Conservation (phyloP, 2,113 vertebrate genomes). For the Ctenomys sociabilis region DNA sequence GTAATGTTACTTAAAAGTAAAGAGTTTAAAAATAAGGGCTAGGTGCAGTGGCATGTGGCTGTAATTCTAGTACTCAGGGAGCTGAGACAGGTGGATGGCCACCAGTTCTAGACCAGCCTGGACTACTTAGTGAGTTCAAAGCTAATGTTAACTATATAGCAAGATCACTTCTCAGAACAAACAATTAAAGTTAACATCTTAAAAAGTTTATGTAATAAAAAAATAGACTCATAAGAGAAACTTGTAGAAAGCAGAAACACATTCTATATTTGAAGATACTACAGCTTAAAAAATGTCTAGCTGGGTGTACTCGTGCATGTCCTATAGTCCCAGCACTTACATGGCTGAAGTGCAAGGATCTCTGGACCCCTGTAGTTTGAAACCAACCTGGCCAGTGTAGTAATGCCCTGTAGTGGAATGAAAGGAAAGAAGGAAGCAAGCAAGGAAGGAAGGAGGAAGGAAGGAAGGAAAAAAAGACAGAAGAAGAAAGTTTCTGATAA, state of each 20-base stretch:
- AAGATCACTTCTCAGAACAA: neutral
- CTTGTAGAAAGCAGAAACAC: neutral
- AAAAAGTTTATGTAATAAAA: neutral
- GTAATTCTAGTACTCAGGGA: neutral
- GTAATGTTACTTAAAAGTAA: constrained; percentile 5
- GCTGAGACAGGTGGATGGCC: neutral
- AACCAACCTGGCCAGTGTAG: neutral
- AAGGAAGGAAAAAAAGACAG: neutral
- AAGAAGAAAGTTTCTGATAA: neutral
- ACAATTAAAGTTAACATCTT: neutral
- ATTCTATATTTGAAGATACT: constrained; percentile 9
- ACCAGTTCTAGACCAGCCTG: neutral
- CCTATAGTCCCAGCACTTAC: neutral
- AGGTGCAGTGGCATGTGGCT: neutral
- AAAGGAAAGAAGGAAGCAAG: neutral
- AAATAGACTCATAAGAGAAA: neutral
- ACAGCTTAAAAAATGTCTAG: neutral
- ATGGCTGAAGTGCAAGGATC: neutral
- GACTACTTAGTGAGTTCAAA: neutral
- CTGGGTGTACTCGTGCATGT: neutral
- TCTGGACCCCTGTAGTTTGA: neutral
- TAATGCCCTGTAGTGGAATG: neutral
- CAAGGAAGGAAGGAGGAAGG: neutral
- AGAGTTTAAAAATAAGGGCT: neutral
- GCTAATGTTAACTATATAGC: neutral